Conservation (phyloP, 2,797 vertebrate species). For the Hylomyscus alleni region DNA sequence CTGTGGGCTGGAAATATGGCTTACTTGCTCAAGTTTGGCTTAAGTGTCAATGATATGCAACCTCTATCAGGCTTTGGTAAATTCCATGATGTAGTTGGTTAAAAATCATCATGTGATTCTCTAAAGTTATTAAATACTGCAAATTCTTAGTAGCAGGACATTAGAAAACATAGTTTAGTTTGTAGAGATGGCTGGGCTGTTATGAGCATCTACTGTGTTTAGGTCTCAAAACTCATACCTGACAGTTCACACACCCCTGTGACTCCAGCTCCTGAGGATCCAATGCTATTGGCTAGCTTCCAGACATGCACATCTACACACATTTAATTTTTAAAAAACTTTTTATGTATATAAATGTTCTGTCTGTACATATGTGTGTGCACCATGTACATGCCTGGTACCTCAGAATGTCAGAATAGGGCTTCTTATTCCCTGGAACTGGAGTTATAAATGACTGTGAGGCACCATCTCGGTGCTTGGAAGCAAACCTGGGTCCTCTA, state of each 20-base stretch:
- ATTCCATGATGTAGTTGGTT: neutral
- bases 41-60: neutral
- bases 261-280: neutral
- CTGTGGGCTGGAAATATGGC: neutral
- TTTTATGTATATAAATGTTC: neutral
- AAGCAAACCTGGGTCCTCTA: neutral
- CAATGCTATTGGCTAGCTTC: neutral
- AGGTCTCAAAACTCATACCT: neutral
- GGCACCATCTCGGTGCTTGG: neutral
- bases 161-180: neutral
- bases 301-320: neutral
- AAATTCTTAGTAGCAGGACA: neutral
- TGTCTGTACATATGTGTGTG: neutral
- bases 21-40: neutral
- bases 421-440: neutral
- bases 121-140: slow-evolving; percentile 4
- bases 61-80: neutral
- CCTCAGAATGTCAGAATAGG: neutral
- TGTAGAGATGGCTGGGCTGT: neutral
- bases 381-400: neutral
- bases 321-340: no score
- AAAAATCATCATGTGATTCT: slow-evolving; percentile 31
- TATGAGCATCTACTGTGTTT: neutral
- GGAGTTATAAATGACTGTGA: neutral
- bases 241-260: neutral